phyloP scores from a whole-genome alignment of 2,113 vertebrate species.

The Scomber colias region DNA sequence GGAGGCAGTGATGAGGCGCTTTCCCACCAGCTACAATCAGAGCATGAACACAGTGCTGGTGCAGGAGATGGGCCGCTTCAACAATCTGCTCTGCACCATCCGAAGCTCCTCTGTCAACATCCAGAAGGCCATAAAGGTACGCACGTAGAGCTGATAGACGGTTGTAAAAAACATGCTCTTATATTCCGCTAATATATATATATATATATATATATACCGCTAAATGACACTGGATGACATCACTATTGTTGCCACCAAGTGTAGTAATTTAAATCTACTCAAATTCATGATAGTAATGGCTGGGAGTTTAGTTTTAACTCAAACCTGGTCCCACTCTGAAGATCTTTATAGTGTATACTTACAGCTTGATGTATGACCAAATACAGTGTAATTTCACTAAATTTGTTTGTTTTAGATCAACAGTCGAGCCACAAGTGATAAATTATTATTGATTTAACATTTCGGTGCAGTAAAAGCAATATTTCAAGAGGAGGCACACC shows the following conservation, averaged over 20 bases:
- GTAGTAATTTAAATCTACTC: no score
- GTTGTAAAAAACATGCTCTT: not conserved
- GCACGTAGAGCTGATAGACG: not conserved
- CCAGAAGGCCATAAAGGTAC: slow-evolving; percentile 92
- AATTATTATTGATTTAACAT: slow-evolving; percentile 66
- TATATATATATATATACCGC: no score
- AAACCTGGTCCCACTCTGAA: not conserved
- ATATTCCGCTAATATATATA: no score
- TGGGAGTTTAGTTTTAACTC: not conserved
- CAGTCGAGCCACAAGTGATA: slow-evolving; percentile 34
- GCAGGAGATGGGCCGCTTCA: slow-evolving; percentile 95
- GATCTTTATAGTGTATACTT: slow-evolving; percentile 6
- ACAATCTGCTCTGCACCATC: slow-evolving; percentile 87
- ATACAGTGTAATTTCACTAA: slow-evolving; percentile 31
- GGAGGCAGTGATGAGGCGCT: slow-evolving; percentile 87
- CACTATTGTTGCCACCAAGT: not conserved
- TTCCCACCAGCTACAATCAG: slow-evolving; percentile 90
- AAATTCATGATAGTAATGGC: not conserved
- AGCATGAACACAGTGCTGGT: slow-evolving; percentile 95
- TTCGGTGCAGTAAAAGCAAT: slow-evolving; percentile 48
- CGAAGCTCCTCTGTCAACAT: slow-evolving; percentile 89
- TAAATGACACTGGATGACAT: not conserved
- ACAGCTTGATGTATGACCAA: not conserved
- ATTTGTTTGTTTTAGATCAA: slow-evolving; percentile 51
- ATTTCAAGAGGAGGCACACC: slow-evolving; percentile 24